phyloP scores from a whole-genome alignment of 2,888 invertebrate genomes.

The Cheilosia soror region DNA sequence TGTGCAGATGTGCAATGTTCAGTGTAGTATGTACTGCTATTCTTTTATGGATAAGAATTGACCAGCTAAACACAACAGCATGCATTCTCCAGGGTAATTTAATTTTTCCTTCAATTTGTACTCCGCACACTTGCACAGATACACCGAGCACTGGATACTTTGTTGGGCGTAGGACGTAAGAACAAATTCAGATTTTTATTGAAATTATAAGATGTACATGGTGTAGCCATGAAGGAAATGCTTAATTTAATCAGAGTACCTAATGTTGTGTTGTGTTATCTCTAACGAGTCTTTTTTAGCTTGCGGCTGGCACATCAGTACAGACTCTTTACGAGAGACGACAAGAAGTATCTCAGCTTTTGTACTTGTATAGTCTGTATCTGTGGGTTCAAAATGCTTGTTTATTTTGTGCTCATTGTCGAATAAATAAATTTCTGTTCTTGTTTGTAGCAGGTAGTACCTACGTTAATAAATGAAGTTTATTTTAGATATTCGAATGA shows the following conservation, averaged over 20 bases:
- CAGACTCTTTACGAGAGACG: not conserved
- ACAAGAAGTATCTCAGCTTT: not conserved
- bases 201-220: conserved; percentile 43
- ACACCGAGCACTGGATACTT: not conserved
- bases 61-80: conserved; percentile 30
- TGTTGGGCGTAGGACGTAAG: conserved; percentile 49
- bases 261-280: conserved; percentile 37
- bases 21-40: not conserved
- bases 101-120: conserved; percentile 72
- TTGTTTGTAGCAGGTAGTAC: conserved; percentile 15
- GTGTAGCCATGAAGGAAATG: conserved; percentile 64
- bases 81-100: conserved; percentile 67
- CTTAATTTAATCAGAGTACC: conserved; percentile 66
- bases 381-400: not conserved
- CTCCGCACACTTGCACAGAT: not conserved
- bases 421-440: not conserved
- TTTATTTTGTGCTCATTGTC: conserved; percentile 13
- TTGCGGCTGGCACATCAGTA: not conserved
- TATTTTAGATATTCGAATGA: conserved; percentile 22
- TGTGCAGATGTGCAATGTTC: conserved; percentile 36
- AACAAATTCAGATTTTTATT: conserved; percentile 43
- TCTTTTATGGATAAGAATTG: not conserved
- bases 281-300: conserved; percentile 30
- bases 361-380: not conserved
- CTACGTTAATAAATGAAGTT: not conserved